Evolutionary conservation across 2,888 invertebrate species (phyloP).

Genomic region (Drosophila diplacantha): DNA sequence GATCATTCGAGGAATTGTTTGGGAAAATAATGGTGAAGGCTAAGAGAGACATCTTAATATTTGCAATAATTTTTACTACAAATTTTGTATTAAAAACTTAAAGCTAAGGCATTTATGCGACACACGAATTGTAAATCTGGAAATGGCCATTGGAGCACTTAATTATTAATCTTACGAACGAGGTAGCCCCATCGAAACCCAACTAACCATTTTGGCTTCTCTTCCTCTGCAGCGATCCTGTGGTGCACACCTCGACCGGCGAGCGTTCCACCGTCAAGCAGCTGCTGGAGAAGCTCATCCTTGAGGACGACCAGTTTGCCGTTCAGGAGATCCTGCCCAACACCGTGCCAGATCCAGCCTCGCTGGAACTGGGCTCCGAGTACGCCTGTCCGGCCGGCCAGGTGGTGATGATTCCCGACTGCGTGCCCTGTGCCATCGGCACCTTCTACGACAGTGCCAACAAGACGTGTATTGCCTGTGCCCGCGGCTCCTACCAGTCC

Average conservation of each 20-base stretch:
- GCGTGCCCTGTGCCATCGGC: conserved; percentile 95
- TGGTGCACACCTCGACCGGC: conserved; percentile 90
- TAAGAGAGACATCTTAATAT: background rate
- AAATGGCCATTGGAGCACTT: conserved; percentile 1
- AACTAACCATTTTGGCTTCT: background rate
- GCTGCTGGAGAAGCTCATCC: conserved; percentile 91
- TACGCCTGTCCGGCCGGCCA: conserved; percentile 95
- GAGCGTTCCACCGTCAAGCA: conserved; percentile 90
- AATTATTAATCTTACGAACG: background rate
- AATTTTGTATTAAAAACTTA: background rate
- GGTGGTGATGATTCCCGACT: conserved; percentile 95
- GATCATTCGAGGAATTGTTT: background rate
- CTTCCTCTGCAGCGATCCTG: conserved; percentile 85
- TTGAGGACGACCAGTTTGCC: conserved; percentile 96
- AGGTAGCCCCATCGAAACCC: background rate
- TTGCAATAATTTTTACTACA: background rate
- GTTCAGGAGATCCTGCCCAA: conserved; percentile 95
- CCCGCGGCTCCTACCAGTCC: conserved; percentile 94
- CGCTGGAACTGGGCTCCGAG: conserved; percentile 90
- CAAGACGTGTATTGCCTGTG: conserved; percentile 89
- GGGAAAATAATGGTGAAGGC: background rate
- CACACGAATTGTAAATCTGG: background rate
- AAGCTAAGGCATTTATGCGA: background rate
- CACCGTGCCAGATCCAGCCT: conserved; percentile 95
- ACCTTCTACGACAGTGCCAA: conserved; percentile 88